Evolutionary conservation across 2,113 vertebrate genomes (phyloP).

Genomic region (Jacana jacana): DNA sequence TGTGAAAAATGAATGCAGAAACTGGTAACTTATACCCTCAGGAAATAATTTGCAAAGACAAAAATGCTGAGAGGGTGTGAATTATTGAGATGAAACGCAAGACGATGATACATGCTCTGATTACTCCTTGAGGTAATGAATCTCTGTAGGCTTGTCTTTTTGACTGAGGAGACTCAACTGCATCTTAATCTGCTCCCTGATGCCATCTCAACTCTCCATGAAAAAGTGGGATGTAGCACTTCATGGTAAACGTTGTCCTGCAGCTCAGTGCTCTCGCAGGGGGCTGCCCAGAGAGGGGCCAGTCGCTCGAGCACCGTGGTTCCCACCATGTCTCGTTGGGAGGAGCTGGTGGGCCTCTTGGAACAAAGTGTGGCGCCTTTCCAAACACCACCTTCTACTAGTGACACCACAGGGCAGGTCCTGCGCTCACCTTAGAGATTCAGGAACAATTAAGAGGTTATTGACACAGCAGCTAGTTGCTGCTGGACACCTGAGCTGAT

Average conservation of each 20-base stretch:
- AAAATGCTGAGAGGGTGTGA: not conserved
- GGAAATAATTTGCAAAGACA: not conserved
- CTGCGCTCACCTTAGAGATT: not conserved
- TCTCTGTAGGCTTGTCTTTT: not conserved
- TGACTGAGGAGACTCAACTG: not conserved
- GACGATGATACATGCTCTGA: not conserved
- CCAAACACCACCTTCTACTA: rapidly evolving
- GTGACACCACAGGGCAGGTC: too few species aligned
- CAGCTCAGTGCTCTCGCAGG: rapidly evolving
- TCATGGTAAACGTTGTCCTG: rapidly evolving
- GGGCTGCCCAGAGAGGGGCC: not conserved
- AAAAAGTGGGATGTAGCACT: rapidly evolving
- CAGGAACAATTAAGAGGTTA: not conserved
- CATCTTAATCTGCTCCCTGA: not conserved
- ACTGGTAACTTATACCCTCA: not conserved
- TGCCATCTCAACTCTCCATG: too few species aligned
- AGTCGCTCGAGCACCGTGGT: rapidly evolving
- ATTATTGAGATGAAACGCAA: not conserved
- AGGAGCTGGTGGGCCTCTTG: not conserved
- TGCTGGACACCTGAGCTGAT: not conserved
- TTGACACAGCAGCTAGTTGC: rapidly evolving
- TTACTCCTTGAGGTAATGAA: not conserved
- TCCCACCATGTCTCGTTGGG: rapidly evolving
- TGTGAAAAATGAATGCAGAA: not conserved
- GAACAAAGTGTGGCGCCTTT: rapidly evolving